phyloP scores from a whole-genome alignment of 1,140 invertebrate species.

The Scaptomyza graminum region DNA sequence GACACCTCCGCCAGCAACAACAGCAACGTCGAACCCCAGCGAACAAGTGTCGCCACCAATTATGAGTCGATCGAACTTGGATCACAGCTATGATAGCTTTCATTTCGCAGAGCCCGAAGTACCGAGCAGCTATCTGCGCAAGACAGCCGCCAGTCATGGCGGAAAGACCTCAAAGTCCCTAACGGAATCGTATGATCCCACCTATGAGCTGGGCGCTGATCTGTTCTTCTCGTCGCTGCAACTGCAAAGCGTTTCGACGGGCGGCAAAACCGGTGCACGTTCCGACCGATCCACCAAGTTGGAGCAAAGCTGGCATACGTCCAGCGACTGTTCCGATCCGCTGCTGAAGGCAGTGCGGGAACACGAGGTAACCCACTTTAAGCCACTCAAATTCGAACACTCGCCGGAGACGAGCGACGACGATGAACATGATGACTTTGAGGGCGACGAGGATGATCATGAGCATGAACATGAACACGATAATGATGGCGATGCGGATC shows the following conservation, averaged over 20 bases:
- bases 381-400: constrained; percentile 78
- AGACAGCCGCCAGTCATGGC: constrained; percentile 61
- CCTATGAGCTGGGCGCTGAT: constrained; percentile 88
- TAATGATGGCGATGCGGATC: constrained; percentile 86
- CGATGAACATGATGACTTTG: constrained; percentile 83
- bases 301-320: constrained; percentile 40
- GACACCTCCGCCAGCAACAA: constrained; percentile 4
- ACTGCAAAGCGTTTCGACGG: constrained; percentile 89
- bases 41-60: constrained; percentile 44
- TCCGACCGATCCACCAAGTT: constrained; percentile 30
- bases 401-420: constrained; percentile 81
- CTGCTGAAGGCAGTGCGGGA: constrained; percentile 87
- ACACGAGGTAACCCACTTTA: constrained; percentile 79
- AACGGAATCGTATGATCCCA: constrained; percentile 70
- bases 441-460: constrained; percentile 85
- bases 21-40: constrained; percentile 41
- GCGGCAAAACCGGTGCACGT: constrained; percentile 81
- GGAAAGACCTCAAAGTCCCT: constrained; percentile 72
- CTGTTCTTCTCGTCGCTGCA: constrained; percentile 94
- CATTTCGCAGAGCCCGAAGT: constrained; percentile 84
- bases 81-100: constrained; percentile 70
- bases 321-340: constrained; percentile 82
- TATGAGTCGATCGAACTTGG: constrained; percentile 51
- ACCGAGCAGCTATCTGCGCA: constrained; percentile 64
- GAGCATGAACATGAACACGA: constrained; percentile 85